A percentile compares a stretch with the other conserved stretches of the same genome.
phyloP scores from a whole-genome alignment of 2,113 vertebrate genomes.

The Emydocephalus ijimae region DNA sequence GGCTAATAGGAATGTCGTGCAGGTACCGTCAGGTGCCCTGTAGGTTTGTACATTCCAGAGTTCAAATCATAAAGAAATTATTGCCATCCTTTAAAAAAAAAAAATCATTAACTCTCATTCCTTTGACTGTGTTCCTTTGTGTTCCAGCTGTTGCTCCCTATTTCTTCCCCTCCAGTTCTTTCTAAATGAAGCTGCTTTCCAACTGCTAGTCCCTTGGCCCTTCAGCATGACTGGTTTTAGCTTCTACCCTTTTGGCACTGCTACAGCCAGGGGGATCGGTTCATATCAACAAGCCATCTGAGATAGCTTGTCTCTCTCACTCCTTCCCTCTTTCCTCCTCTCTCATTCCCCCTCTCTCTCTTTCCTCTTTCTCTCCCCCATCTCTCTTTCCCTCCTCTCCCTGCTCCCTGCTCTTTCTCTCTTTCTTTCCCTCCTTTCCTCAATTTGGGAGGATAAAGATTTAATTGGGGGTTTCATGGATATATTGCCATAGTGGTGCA shows the following conservation, averaged over 20 bases:
- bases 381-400: neutral
- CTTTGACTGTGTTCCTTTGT: neutral
- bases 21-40: neutral
- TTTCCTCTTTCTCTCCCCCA: neutral
- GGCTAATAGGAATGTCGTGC: constrained; percentile 3
- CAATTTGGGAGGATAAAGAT: neutral
- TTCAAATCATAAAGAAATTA: constrained; percentile 3
- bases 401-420: neutral
- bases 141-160: neutral
- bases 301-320: neutral
- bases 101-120: neutral
- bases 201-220: neutral
- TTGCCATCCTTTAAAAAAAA: neutral
- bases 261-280: neutral
- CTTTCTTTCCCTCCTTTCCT: neutral
- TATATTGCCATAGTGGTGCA: neutral
- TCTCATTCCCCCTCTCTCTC: neutral
- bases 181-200: neutral
- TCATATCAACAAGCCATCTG: neutral
- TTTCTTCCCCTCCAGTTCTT: neutral
- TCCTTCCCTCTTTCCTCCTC: neutral
- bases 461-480: neutral
- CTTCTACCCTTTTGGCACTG: constrained; percentile 1
- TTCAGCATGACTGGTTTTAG: neutral
- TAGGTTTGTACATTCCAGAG: neutral